Percentiles rank a stretch among this genome's conserved stretches.
These are phyloP conservation scores for Paramormyrops hopkinsi DNA, from an alignment of 2,797 vertebrate species.

Conservation along the genomic window DNA sequence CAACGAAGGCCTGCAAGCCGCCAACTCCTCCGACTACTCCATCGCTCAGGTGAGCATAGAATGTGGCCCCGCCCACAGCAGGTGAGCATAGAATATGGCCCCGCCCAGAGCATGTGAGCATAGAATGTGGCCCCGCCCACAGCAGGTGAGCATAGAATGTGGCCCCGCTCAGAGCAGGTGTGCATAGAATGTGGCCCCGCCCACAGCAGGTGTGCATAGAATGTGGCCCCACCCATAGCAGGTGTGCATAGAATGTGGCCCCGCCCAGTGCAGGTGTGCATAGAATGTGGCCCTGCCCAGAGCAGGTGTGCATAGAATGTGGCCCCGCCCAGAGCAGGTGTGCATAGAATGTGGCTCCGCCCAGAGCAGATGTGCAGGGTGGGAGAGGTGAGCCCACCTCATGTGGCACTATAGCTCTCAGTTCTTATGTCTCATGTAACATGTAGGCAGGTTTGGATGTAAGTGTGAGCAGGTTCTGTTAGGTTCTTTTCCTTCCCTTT, in stretches of 20 bases:
- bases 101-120: not conserved
- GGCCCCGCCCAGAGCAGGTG: slow-evolving; percentile 62
- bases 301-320: slow-evolving; percentile 64
- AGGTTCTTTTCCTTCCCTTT: not conserved
- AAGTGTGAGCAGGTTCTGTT: not conserved
- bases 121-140: too few relatives aligned
- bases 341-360: not conserved
- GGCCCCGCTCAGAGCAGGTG: slow-evolving; percentile 62
- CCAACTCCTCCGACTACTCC: slow-evolving; percentile 97
- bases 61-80: not conserved
- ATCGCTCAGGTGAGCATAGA: slow-evolving; percentile 81
- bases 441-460: not conserved
- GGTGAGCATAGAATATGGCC: not conserved
- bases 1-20: slow-evolving; percentile 94
- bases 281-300: not conserved
- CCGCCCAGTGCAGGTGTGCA: slow-evolving; percentile 64
- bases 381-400: slow-evolving; percentile 18
- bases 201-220: slow-evolving; percentile 64
- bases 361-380: not conserved
- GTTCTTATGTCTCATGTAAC: not conserved
- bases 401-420: not conserved
- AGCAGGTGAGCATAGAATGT: slow-evolving; percentile 59
- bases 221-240: slow-evolving; percentile 44
- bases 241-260: slow-evolving; percentile 52
- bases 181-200: not conserved